Percentiles rank a stretch among this genome's conserved stretches.
Conservation (phyloP, 2,888 invertebrate genomes). For the Neoascia interrupta region DNA sequence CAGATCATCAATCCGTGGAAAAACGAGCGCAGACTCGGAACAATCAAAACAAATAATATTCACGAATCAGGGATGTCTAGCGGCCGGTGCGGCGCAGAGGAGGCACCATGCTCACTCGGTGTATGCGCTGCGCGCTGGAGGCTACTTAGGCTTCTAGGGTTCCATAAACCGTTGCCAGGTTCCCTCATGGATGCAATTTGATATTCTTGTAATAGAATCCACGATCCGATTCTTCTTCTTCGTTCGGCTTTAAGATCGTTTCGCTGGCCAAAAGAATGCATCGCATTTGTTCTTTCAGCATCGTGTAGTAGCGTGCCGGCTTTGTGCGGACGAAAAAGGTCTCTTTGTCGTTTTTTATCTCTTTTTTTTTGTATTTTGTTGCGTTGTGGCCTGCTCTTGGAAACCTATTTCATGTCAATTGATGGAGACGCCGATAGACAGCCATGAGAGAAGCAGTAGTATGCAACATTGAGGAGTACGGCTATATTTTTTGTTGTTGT, state of each 20-base stretch:
- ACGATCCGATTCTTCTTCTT: constrained; percentile 67
- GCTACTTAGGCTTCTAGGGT: constrained; percentile 61
- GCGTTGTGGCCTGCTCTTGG: constrained; percentile 9
- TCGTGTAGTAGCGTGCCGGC: constrained; percentile 22
- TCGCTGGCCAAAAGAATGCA: constrained; percentile 48
- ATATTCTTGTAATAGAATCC: constrained; percentile 72
- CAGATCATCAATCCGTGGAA: constrained; percentile 62
- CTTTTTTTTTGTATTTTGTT: too few species aligned
- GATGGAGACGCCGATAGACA: constrained; percentile 58
- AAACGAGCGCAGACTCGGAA: constrained; percentile 38
- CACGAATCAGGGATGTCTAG: constrained; percentile 38
- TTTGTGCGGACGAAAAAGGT: constrained; percentile 45
- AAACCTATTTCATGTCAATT: constrained; percentile 48
- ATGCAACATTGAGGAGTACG: constrained; percentile 44
- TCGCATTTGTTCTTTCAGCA: constrained; percentile 36
- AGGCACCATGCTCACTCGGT: not conserved
- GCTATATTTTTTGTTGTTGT: not conserved
- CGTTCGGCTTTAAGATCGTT: constrained; percentile 13
- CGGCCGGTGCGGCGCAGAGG: not conserved
- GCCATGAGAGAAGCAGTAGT: constrained; percentile 34
- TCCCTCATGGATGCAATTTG: constrained; percentile 65
- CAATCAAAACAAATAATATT: constrained; percentile 65
- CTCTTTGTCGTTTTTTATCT: not conserved
- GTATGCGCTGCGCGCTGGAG: constrained; percentile 44
- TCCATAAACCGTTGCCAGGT: constrained; percentile 30